phyloP scores from a whole-genome alignment of 2,797 vertebrate species.

The Ptychadena robeensis region DNA sequence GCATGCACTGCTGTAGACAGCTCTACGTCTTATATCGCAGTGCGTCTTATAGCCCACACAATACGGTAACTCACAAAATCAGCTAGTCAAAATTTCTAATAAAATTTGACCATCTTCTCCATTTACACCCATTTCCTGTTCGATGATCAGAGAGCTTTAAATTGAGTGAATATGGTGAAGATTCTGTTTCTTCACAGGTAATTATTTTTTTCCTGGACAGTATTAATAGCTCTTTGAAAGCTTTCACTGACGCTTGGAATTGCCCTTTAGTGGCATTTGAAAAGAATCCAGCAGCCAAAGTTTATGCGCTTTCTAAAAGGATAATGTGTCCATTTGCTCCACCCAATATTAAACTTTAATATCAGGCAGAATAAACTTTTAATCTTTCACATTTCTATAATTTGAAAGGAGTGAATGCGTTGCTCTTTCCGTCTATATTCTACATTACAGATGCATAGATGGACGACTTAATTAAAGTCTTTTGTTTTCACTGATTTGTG shows the following conservation, averaged over 20 bases:
- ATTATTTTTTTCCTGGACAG: neutral
- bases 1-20: too few species aligned
- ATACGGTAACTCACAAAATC: too few species aligned
- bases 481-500: neutral
- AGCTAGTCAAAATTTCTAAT: too few species aligned
- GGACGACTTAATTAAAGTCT: neutral
- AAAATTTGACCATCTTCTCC: too few species aligned
- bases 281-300: neutral
- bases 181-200: neutral
- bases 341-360: neutral
- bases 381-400: neutral
- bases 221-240: neutral
- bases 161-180: neutral
- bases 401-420: neutral
- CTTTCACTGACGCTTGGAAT: neutral
- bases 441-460: neutral
- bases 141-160: too few species aligned
- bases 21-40: too few species aligned
- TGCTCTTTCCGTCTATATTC: neutral
- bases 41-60: too few species aligned
- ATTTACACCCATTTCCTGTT: too few species aligned
- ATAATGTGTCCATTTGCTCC: neutral
- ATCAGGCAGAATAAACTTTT: neutral
- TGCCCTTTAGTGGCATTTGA: neutral
- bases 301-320: neutral